phyloP scores from a whole-genome alignment of 2,797 vertebrate species.

The Rousettus madagascariensis region DNA sequence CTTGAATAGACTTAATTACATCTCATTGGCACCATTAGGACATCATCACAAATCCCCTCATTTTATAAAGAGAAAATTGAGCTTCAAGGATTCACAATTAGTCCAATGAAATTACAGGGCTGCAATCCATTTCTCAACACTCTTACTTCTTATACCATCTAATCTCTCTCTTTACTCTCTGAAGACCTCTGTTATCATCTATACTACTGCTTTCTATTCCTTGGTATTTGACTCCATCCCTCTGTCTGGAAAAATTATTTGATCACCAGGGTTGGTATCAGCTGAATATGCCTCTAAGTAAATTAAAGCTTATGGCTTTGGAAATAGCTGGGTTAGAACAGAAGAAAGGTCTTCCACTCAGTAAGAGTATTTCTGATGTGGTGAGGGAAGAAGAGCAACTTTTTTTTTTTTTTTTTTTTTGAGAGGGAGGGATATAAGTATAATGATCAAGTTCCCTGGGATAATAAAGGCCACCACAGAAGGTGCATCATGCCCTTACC shows the following conservation, averaged over 20 bases:
- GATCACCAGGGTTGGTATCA: background rate
- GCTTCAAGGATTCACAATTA: constrained; percentile 64
- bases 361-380: background rate
- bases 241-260: background rate
- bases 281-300: background rate
- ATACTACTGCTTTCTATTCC: background rate
- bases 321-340: background rate
- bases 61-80: constrained; percentile 56
- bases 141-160: constrained; percentile 42
- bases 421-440: background rate
- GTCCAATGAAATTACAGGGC: constrained; percentile 59
- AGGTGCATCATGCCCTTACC: background rate
- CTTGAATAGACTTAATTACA: constrained; percentile 73
- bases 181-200: background rate
- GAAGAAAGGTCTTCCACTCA: background rate
- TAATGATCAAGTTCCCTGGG: background rate
- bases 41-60: constrained; percentile 65
- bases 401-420: no score
- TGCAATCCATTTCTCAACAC: constrained; percentile 40
- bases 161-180: constrained; percentile 27
- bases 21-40: constrained; percentile 56
- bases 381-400: background rate
- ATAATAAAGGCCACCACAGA: background rate
- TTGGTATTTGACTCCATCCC: background rate
- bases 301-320: background rate